Conservation (phyloP, 2,113 vertebrate species). For the Serinus canaria region DNA sequence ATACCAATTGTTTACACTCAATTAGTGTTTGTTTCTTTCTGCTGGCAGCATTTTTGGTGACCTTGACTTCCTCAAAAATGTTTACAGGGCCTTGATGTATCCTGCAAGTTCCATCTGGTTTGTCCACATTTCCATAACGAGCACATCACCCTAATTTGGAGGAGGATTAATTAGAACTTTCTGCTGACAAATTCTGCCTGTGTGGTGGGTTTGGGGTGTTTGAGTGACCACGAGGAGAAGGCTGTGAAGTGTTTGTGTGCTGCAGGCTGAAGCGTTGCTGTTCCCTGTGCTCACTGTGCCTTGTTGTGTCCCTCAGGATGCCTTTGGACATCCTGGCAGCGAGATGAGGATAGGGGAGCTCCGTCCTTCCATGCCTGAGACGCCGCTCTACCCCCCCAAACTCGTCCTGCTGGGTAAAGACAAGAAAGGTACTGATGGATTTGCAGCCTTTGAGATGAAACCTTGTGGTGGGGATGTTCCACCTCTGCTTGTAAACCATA, state of each 20-base stretch:
- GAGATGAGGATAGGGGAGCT: constrained; percentile 98
- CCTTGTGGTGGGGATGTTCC: not conserved
- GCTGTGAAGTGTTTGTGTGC: not conserved
- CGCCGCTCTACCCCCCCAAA: constrained; percentile 96
- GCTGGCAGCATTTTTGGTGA: not conserved
- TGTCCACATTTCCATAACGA: not conserved
- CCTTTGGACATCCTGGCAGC: constrained; percentile 92
- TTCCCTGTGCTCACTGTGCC: not conserved
- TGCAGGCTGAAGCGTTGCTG: not conserved
- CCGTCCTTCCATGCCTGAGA: constrained; percentile 94
- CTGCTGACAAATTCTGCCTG: not conserved
- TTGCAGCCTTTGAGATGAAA: not conserved
- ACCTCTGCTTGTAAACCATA: not conserved
- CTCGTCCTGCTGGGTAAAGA: constrained; percentile 97
- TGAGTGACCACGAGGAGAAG: not conserved
- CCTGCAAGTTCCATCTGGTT: not conserved
- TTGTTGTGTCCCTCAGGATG: constrained; percentile 83
- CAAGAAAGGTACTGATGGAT: constrained; percentile 88
- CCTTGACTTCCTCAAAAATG: not conserved
- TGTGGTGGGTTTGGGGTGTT: not conserved
- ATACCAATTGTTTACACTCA: not conserved
- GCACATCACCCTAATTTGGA: not conserved
- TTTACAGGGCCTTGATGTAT: not conserved
- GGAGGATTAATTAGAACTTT: not conserved
- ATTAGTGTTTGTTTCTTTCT: not conserved